These are phyloP conservation scores for Leucopternis melanops DNA, from an alignment of 2,113 vertebrate species.

Conservation along the genomic window DNA sequence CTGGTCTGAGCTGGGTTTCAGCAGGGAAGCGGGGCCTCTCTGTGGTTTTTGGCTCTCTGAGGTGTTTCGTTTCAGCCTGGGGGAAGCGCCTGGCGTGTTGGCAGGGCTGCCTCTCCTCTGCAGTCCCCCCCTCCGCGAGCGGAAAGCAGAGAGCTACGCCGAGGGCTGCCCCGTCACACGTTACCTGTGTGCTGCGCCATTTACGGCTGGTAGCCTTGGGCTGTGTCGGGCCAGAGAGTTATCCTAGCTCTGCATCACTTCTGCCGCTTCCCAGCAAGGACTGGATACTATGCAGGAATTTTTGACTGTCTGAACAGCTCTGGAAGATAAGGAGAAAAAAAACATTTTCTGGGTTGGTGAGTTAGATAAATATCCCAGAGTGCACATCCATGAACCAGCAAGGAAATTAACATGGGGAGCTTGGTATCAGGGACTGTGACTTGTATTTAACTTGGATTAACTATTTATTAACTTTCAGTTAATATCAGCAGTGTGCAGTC, in stretches of 20 bases:
- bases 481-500: accelerated
- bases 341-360: not conserved
- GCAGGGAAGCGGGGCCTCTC: not conserved
- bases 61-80: not conserved
- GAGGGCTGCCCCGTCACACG: accelerated
- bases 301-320: not conserved
- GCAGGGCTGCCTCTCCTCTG: not conserved
- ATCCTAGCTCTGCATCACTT: not conserved
- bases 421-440: not conserved
- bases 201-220: not conserved
- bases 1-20: not conserved
- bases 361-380: not conserved
- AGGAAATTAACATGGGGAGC: not conserved
- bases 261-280: not conserved
- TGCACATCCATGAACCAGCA: not conserved
- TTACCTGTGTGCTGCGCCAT: not conserved
- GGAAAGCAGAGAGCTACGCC: not conserved
- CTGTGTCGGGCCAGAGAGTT: not conserved
- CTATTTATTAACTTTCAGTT: not conserved
- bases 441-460: not conserved
- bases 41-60: not conserved
- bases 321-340: not conserved
- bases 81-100: not conserved
- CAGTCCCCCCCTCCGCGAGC: accelerated
- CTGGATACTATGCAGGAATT: not conserved